phyloP scores from a whole-genome alignment of 2,113 vertebrate species.

The Sialia sialis region DNA sequence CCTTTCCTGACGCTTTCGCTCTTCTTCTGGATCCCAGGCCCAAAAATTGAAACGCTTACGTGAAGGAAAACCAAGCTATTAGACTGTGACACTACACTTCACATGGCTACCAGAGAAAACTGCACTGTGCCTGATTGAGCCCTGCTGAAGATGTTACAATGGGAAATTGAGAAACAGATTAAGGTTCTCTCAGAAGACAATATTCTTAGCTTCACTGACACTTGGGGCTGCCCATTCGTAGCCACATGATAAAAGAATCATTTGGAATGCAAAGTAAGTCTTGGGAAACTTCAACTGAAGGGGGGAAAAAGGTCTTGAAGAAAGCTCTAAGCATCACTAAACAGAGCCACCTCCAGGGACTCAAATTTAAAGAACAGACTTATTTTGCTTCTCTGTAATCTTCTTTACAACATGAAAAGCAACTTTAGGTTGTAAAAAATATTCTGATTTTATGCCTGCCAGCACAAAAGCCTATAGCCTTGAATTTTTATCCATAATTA shows the following conservation, averaged over 20 bases:
- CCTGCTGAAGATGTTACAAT: background rate
- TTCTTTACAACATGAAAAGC: background rate
- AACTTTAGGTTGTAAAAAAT: background rate
- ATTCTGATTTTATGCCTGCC: background rate
- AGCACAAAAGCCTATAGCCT: background rate
- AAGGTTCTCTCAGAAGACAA: background rate
- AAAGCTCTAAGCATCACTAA: background rate
- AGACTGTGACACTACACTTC: background rate
- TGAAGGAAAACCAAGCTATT: conserved; percentile 52
- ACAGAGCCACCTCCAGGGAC: background rate
- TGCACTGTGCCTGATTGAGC: background rate
- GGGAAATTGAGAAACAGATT: background rate
- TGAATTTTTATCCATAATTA: background rate
- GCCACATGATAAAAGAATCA: background rate
- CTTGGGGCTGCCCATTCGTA: background rate
- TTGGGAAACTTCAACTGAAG: background rate
- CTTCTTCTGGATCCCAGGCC: conserved; percentile 96
- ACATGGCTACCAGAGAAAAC: background rate
- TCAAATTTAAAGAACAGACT: background rate
- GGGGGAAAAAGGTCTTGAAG: background rate
- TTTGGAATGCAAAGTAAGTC: background rate
- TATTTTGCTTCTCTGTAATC: background rate
- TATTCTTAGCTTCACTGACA: background rate
- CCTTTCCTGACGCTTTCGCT: conserved; percentile 90
- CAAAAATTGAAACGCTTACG: conserved; percentile 83